phyloP scores from a whole-genome alignment of 2,113 vertebrate species.

The Cygnus atratus region DNA sequence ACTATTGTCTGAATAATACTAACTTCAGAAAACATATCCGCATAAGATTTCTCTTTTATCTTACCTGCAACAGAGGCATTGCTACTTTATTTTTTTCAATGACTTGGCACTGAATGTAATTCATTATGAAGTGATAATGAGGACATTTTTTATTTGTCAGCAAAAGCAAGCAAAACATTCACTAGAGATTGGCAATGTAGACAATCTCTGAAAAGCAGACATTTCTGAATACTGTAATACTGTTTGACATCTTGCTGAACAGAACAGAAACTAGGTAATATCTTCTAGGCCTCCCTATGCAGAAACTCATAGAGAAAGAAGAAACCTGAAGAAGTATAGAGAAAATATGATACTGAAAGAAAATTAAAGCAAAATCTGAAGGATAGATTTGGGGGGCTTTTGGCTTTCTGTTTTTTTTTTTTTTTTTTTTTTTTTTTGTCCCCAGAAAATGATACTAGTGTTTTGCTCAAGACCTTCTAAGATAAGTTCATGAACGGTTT shows the following conservation, averaged over 20 bases:
- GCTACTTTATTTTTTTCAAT: background rate
- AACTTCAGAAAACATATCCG: background rate
- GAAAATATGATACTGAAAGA: background rate
- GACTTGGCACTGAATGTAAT: background rate
- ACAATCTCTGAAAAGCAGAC: background rate
- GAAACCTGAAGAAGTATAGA: background rate
- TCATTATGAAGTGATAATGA: background rate
- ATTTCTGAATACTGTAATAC: background rate
- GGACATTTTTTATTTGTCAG: background rate
- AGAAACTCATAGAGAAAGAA: background rate
- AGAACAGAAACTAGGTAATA: background rate
- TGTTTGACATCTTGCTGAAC: background rate
- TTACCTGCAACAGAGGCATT: background rate
- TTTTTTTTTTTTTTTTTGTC: background rate
- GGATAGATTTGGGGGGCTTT: background rate
- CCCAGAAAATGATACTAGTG: background rate
- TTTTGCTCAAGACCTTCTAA: background rate
- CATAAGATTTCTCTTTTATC: background rate
- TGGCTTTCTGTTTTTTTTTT: background rate
- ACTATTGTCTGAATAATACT: background rate
- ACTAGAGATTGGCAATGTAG: background rate
- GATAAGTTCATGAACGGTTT: background rate
- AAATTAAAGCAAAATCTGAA: background rate
- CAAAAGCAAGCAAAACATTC: background rate
- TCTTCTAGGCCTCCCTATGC: background rate